Evolutionary conservation across 2,888 invertebrate genomes (phyloP), one percentile per base, ranked within the genome.

Genomic region (Prosapia bicincta): DNA sequence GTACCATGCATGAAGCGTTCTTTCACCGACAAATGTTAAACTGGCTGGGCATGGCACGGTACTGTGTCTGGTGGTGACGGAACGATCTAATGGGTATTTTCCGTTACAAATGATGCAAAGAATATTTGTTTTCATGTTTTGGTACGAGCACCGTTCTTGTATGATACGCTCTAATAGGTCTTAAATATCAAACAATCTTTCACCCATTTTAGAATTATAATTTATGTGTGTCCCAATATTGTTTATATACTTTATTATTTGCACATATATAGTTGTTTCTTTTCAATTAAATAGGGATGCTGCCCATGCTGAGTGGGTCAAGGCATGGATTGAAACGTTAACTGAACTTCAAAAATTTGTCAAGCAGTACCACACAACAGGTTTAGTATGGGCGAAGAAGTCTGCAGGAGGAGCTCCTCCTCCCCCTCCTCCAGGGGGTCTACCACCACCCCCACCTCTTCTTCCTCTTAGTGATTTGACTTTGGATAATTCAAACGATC

Each of bases 301-400:
- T 86, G 91, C 87, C 78, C 99, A 99, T 83, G 95, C 94, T 25
- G 96, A 98, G 80, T 99, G 99, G 99, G 95, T 94, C 79, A 94
- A 93, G 84, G 89, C 95, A 5, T 99, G 98, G 98, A 89, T 95
- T 71, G 93, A 93, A 84, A 91, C 95, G 3, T 87, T 99, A 76
- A 89, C 89, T 0, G 94, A 96, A 78, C 87, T 99, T 80, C 97
- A 98, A 84, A 91, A 92, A 28, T 99, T 95, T 84, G 94, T 99
- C 75, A 96, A 97, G 83, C 92, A 96, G 84, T 88, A 94, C 83
- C 98, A 99, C 85, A 99, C 99, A 72, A 99, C 99, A 25, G 99
- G 99, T 20, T 87, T 99, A 74, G 93, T 96, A 3, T 99, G 99
- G 99, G 82, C 82, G 74, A 83, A 82, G 69, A 82, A 84, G 70